Conservation (phyloP, 2,888 invertebrate species). For the Allacma fusca region DNA sequence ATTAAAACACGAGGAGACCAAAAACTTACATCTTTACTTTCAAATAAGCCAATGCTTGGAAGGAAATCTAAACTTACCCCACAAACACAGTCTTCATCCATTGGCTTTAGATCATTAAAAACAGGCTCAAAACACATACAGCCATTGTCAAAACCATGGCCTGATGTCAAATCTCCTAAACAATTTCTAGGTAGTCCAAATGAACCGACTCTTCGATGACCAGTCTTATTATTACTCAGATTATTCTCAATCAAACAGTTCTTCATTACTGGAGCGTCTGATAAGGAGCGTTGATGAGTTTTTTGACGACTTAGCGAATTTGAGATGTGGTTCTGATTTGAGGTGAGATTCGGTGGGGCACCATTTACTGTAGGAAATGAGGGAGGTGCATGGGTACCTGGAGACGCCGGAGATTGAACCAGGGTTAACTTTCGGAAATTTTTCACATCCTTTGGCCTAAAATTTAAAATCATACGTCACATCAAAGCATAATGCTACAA, state of each 20-base stretch:
- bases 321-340: conserved; percentile 64
- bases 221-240: conserved; percentile 42
- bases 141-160: conserved; percentile 95
- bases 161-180: conserved; percentile 90
- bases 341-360: conserved; percentile 28
- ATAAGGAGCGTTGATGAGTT: conserved; percentile 81
- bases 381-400: conserved; percentile 56
- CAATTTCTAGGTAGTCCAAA: conserved; percentile 62
- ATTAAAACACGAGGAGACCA: too few species aligned
- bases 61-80: conserved; percentile 68
- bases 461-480: not conserved
- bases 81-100: conserved; percentile 80
- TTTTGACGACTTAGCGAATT: conserved; percentile 64
- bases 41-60: too few species aligned
- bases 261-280: conserved; percentile 77
- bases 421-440: conserved; percentile 56
- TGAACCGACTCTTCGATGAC: conserved; percentile 59
- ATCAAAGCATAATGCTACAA: not conserved
- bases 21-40: too few species aligned
- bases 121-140: conserved; percentile 89
- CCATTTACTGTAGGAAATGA: conserved; percentile 60
- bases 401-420: conserved; percentile 54
- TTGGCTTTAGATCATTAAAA: conserved; percentile 79
- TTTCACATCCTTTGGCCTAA: conserved; percentile 59
- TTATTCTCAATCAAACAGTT: conserved; percentile 62